Evolutionary conservation across 2,113 vertebrate species (phyloP).

Genomic region (Phoxinus phoxinus): DNA sequence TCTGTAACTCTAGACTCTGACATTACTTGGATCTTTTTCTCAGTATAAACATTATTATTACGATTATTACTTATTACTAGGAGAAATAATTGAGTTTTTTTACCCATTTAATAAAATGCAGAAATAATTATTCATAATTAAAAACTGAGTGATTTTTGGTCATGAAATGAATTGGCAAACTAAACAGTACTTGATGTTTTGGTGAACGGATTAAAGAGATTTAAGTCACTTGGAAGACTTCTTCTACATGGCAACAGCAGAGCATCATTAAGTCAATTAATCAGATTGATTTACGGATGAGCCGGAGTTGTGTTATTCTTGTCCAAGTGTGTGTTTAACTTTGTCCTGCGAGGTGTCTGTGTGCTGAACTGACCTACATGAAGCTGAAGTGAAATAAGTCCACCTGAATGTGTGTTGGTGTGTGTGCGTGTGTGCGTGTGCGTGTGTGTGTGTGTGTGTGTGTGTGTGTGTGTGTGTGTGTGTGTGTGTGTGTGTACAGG

Average conservation of each 20-base stretch:
- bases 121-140: neutral
- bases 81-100: neutral
- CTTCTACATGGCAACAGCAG: neutral
- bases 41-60: no score
- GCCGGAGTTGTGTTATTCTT: conserved; percentile 21
- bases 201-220: neutral
- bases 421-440: neutral
- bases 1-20: neutral
- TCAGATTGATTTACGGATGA: conserved; percentile 29
- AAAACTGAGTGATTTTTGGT: neutral
- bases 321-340: conserved; percentile 46
- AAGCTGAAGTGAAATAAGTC: conserved; percentile 42
- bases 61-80: no score
- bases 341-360: neutral
- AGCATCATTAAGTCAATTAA: neutral
- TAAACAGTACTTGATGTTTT: neutral
- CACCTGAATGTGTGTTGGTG: neutral
- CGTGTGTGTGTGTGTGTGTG: conserved; percentile 3
- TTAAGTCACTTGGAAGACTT: conserved; percentile 21
- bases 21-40: neutral
- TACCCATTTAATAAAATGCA: neutral
- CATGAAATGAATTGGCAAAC: neutral
- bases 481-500: conserved; percentile 42
- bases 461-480: neutral
- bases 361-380: conserved; percentile 39